Evolutionary conservation across 2,113 vertebrate species (phyloP).

Genomic region (Andinoacara biseriatus): DNA sequence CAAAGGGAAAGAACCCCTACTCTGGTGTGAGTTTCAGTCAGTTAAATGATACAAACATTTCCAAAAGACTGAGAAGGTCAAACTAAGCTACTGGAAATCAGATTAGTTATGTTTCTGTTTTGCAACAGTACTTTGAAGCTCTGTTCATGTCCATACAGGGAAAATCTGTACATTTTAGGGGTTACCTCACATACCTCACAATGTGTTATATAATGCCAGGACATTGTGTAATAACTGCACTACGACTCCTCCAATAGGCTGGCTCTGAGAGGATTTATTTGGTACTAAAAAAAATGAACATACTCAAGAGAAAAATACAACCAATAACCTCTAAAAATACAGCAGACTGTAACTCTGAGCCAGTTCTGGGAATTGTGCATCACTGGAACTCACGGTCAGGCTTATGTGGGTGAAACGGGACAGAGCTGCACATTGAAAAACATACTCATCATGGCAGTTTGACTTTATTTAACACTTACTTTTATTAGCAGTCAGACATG

Average conservation of each 20-base stretch:
- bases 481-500: constrained; percentile 59
- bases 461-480: constrained; percentile 38
- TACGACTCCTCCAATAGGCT: background rate
- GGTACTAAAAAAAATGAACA: constrained; percentile 17
- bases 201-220: constrained; percentile 13
- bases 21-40: background rate
- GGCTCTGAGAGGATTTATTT: constrained; percentile 32
- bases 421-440: constrained; percentile 11
- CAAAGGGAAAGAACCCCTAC: background rate
- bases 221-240: constrained; percentile 32
- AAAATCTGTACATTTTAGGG: background rate
- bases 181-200: background rate
- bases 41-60: background rate
- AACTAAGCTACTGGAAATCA: background rate
- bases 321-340: constrained; percentile 31
- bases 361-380: constrained; percentile 18
- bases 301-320: constrained; percentile 21
- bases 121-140: background rate
- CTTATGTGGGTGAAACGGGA: background rate
- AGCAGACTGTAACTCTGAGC: constrained; percentile 29
- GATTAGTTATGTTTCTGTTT: background rate
- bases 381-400: background rate
- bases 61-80: background rate
- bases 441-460: background rate
- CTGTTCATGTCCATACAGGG: background rate